Evolutionary conservation across 2,797 vertebrate species (phyloP), one percentile per base, ranked within the genome.

Genomic region (Siniperca scherzeri): DNA sequence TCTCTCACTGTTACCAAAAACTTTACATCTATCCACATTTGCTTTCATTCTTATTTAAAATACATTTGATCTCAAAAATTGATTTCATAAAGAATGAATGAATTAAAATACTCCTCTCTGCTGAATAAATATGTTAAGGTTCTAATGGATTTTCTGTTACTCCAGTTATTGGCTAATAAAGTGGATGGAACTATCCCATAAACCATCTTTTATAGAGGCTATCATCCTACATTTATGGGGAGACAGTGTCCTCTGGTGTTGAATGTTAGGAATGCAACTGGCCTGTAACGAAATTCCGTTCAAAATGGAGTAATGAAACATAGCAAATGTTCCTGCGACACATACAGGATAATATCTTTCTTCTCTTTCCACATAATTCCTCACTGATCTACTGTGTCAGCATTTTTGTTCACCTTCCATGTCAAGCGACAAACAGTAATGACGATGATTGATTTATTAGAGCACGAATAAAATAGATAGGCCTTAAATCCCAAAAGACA

Each of bases 161-260:
- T 5, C 81, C 38, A 16, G 8, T 69, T 82, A 53, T 70, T 70
- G 27, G 7, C 44, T 77, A 27, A n/a, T 75, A 73, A 30, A 73
- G 19, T 71, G 22, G 1, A 70, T 55, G 16, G 9, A 67, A 42
- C 7, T 22, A 30, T 73, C 55, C 17, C 21, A n/a, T 21, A 48
- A 74, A 75, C 27, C 62, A 40, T 62, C 25, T 17, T 60, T 36
- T 46, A 30, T 42, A 3, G 33, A 61, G 33, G 13, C 13, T 44
- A 0, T 73, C 7, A n/a, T 30, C 0, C 33, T n/a, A 12, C 62
- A 89, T 91, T 85, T 62, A 53, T 87, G 53, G 19, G 62, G 56
- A 87, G 85, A 92, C 78, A 90, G 88, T 73, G 85, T 21, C 93
- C 84, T 88, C 93, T 93, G 73, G 68, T 92, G 93, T 82, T 69